These are phyloP conservation scores for Lophius piscatorius DNA, from an alignment of 2,113 vertebrate species.

Conservation along the genomic window DNA sequence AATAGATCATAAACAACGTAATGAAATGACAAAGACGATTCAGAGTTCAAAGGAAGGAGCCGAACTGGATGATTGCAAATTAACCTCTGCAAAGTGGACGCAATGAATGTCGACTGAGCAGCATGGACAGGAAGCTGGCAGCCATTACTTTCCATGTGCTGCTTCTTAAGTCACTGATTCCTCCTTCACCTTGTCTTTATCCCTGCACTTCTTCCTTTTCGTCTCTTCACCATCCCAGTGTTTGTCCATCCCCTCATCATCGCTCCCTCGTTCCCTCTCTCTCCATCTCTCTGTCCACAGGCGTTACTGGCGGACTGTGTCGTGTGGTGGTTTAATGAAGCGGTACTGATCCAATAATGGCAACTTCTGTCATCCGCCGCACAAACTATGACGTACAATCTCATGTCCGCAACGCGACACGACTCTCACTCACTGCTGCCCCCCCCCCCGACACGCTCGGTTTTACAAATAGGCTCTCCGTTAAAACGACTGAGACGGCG, in stretches of 20 bases:
- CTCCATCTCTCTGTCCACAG: slow-evolving; percentile 39
- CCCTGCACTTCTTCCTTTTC: background rate
- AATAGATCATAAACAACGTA: too few relatives aligned
- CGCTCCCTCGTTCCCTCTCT: background rate
- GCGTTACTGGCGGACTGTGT: slow-evolving; percentile 32
- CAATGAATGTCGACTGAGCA: slow-evolving; percentile 16
- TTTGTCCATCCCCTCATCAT: slow-evolving; percentile 1
- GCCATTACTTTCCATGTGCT: slow-evolving; percentile 15
- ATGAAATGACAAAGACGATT: too few relatives aligned
- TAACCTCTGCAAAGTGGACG: too few relatives aligned
- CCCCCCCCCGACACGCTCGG: slow-evolving; percentile 17
- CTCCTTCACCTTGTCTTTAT: background rate
- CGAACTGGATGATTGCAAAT: slow-evolving; percentile 10
- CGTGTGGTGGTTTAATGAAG: slow-evolving; percentile 67
- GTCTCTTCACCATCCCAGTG: background rate
- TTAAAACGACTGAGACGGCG: slow-evolving; percentile 7
- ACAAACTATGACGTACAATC: slow-evolving; percentile 49
- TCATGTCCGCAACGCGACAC: slow-evolving; percentile 19
- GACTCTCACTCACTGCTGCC: slow-evolving; percentile 46
- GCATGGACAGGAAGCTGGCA: slow-evolving; percentile 20
- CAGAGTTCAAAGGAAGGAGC: too few relatives aligned
- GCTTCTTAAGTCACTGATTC: slow-evolving; percentile 1
- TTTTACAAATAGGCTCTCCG: slow-evolving; percentile 33
- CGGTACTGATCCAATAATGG: slow-evolving; percentile 65
- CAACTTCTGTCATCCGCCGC: slow-evolving; percentile 54